Conservation (phyloP, 2,888 invertebrate genomes). For the Peribatodes rhomboidaria region DNA sequence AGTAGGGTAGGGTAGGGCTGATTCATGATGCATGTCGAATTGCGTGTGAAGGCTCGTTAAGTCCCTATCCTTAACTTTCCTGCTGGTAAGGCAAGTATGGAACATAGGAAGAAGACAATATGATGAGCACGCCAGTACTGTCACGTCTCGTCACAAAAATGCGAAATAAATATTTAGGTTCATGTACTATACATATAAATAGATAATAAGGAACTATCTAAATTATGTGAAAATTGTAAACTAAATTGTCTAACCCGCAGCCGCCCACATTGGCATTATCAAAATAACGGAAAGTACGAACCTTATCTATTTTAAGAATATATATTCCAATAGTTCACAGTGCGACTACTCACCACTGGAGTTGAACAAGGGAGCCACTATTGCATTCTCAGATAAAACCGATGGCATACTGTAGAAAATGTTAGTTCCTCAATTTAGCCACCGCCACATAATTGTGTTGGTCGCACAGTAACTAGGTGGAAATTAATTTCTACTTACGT, state of each 20-base stretch:
- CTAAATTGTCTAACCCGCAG: neutral
- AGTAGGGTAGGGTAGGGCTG: constrained; percentile 5
- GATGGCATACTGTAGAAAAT: neutral
- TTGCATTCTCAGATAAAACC: neutral
- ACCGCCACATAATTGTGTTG: neutral
- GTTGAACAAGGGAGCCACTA: neutral
- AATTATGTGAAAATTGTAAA: no score
- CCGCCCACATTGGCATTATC: constrained; percentile 2
- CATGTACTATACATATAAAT: no score
- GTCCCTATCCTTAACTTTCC: no score
- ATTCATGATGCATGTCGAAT: neutral
- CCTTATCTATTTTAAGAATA: constrained; percentile 4
- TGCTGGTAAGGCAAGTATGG: no score
- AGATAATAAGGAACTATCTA: neutral
- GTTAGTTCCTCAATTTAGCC: neutral
- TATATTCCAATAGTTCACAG: neutral
- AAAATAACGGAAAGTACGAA: neutral
- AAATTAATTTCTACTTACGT: constrained; percentile 49
- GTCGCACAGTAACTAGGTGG: no score
- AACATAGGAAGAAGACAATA: no score
- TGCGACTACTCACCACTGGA: neutral
- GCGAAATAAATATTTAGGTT: no score
- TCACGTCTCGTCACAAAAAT: no score
- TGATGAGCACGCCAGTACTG: no score
- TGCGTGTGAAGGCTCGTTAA: constrained; percentile 13